These are phyloP conservation scores for Ectemnius lituratus DNA, from an alignment of 2,888 invertebrate species.

Conservation along the genomic window DNA sequence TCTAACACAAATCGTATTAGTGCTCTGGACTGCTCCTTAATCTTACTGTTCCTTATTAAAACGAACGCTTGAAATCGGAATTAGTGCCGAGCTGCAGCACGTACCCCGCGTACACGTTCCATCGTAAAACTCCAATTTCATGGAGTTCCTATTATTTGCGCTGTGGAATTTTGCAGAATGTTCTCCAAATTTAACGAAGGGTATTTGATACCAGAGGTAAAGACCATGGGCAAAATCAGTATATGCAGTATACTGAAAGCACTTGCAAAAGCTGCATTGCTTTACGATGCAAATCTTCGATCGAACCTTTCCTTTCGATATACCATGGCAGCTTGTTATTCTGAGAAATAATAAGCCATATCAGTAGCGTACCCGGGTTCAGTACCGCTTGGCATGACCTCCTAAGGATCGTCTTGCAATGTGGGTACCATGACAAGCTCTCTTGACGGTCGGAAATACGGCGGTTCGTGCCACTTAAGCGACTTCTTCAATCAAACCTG, in stretches of 20 bases:
- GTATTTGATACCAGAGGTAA: too few species aligned
- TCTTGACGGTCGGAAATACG: conserved; percentile 40
- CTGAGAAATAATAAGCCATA: conserved; percentile 51
- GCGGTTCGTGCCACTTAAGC: conserved; percentile 52
- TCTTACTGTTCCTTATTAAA: too few species aligned
- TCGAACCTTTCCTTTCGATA: conserved; percentile 30
- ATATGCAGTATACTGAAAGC: too few species aligned
- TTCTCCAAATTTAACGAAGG: neutral
- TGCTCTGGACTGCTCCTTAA: too few species aligned
- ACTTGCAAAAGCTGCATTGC: conserved; percentile 11
- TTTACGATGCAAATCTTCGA: conserved; percentile 28
- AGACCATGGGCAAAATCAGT: too few species aligned
- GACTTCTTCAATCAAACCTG: conserved; percentile 53
- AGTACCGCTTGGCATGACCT: neutral
- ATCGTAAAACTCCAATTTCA: too few species aligned
- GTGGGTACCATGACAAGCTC: conserved; percentile 35
- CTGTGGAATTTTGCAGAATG: too few species aligned
- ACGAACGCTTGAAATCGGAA: too few species aligned
- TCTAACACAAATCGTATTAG: too few species aligned
- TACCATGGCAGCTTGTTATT: conserved; percentile 37
- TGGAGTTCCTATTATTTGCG: too few species aligned
- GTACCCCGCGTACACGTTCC: too few species aligned
- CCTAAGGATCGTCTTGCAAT: conserved; percentile 40
- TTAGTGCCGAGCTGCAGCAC: too few species aligned
- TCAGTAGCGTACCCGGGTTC: neutral